Conservation (phyloP, 2,888 invertebrate species). For the Ophion obscuratus region DNA sequence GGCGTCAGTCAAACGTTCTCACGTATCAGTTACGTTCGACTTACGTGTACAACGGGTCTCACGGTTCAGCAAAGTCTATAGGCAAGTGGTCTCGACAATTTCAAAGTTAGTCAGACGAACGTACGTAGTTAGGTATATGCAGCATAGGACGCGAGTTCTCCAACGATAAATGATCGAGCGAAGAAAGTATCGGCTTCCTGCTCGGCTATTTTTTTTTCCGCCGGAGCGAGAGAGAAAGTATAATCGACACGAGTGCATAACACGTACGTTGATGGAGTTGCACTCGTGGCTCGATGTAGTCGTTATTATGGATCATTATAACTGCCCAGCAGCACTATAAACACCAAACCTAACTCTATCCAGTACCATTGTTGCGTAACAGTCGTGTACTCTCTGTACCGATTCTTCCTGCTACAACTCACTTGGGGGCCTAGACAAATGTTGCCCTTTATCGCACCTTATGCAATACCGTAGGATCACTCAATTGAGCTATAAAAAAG, state of each 20-base stretch:
- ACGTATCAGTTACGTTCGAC: constrained; percentile 57
- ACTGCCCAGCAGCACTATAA: constrained; percentile 18
- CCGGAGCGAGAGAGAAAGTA: not conserved
- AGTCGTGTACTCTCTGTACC: not conserved
- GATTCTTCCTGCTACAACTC: constrained; percentile 42
- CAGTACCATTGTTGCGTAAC: constrained; percentile 44
- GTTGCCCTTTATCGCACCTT: constrained; percentile 19
- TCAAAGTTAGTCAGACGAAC: not conserved
- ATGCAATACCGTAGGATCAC: not conserved
- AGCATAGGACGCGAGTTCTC: not conserved
- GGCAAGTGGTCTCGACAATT: not conserved
- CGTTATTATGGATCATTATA: constrained; percentile 56
- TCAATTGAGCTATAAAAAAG: constrained; percentile 10
- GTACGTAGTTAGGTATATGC: not conserved
- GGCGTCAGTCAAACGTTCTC: constrained; percentile 33
- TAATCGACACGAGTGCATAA: not conserved
- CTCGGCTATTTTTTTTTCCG: constrained; percentile 1
- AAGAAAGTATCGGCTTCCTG: constrained; percentile 65
- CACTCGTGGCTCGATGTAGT: constrained; percentile 32
- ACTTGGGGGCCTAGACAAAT: constrained; percentile 2
- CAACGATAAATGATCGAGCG: constrained; percentile 39
- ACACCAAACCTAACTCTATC: constrained; percentile 37
- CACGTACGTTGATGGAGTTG: constrained; percentile 9
- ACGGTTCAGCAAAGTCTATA: not conserved
- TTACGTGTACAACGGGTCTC: constrained; percentile 39